These are phyloP conservation scores for Napeogenes sylphis DNA, from an alignment of 2,888 invertebrate genomes.

Conservation along the genomic window DNA sequence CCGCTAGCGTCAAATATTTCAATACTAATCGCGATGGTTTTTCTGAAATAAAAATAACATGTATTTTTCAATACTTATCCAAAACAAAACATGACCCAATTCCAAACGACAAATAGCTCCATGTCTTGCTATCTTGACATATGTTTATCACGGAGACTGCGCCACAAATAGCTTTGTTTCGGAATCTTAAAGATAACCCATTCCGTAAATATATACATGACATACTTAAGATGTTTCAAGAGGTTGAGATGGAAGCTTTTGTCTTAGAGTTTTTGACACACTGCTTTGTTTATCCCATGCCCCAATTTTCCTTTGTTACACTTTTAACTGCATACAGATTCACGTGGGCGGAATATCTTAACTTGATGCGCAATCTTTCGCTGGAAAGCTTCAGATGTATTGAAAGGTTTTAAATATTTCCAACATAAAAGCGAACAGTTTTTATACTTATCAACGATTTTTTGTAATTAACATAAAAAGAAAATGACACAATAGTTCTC, in stretches of 20 bases:
- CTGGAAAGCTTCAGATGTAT: background rate
- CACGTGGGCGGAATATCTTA: background rate
- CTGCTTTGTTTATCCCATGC: slow-evolving; percentile 26
- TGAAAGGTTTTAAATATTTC: background rate
- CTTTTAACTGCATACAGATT: slow-evolving; percentile 19
- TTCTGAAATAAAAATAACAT: slow-evolving; percentile 4
- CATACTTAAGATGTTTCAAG: slow-evolving; percentile 18
- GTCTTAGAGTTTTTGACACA: slow-evolving; percentile 23
- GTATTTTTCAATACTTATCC: too few relatives aligned
- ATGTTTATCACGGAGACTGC: slow-evolving; percentile 20
- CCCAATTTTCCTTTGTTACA: slow-evolving; percentile 25
- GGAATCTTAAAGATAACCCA: slow-evolving; percentile 20
- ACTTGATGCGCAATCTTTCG: background rate
- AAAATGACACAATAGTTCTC: too few relatives aligned
- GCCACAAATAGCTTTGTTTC: slow-evolving; percentile 11
- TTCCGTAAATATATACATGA: slow-evolving; percentile 19
- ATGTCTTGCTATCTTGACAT: slow-evolving; percentile 22
- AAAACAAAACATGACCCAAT: background rate
- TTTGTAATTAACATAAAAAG: background rate
- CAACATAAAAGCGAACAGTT: background rate
- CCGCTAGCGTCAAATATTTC: too few relatives aligned
- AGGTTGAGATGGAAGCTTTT: slow-evolving; percentile 22
- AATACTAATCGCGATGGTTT: background rate
- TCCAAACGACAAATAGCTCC: slow-evolving; percentile 15
- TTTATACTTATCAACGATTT: background rate